These are phyloP conservation scores for Muraenolepis orangiensis DNA, from an alignment of 2,797 vertebrate species.

Conservation along the genomic window DNA sequence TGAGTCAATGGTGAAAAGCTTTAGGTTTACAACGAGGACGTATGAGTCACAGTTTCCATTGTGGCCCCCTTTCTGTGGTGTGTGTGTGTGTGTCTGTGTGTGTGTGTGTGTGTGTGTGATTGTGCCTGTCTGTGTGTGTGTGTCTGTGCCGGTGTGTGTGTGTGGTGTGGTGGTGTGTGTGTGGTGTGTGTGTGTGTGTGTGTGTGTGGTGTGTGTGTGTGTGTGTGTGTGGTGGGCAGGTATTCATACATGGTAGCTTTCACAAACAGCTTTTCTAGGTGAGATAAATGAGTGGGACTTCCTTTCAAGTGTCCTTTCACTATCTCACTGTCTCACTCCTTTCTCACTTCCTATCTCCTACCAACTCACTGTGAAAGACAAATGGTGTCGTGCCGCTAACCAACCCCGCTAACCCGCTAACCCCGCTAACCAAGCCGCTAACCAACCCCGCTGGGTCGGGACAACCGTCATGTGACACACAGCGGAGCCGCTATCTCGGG, in stretches of 20 bases:
- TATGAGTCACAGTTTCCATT: constrained; percentile 80
- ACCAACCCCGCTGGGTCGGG: no score
- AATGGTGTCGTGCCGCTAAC: no score
- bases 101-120: no score
- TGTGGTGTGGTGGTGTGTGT: constrained; percentile 44
- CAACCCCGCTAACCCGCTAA: no score
- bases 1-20: constrained; percentile 78
- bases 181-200: background rate
- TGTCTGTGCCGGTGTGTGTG: background rate
- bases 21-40: constrained; percentile 70
- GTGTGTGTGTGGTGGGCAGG: background rate
- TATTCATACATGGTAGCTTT: background rate
- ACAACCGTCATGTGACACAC: background rate
- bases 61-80: constrained; percentile 61
- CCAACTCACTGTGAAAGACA: background rate
- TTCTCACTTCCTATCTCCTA: background rate
- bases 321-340: background rate
- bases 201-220: no score
- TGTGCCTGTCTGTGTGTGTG: background rate
- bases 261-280: background rate
- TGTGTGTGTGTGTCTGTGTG: constrained; percentile 31
- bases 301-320: background rate
- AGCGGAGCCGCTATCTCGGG: background rate
- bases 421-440: no score
- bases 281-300: background rate